phyloP scores from a whole-genome alignment of 92 coral and sea anemone species.

The Plumapathes pennacea region DNA sequence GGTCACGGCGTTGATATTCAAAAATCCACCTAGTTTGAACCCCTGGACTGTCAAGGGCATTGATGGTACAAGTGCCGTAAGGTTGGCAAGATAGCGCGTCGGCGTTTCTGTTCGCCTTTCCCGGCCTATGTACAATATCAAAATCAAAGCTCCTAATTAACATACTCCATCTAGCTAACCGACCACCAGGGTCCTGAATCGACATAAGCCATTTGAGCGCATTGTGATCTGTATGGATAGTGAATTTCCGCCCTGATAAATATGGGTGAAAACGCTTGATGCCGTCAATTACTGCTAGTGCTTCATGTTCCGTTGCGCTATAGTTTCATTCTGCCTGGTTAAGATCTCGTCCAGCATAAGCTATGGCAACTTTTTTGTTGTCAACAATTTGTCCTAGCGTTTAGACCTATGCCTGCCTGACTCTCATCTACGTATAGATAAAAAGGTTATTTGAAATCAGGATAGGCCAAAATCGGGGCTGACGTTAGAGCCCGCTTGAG shows the following conservation, averaged over 20 bases:
- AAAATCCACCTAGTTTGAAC: background rate
- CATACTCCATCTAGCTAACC: conserved; percentile 1
- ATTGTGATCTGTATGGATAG: conserved; percentile 14
- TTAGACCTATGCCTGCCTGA: conserved; percentile 1
- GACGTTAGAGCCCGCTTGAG: conserved; percentile 36
- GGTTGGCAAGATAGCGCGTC: conserved; percentile 1
- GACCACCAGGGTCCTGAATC: conserved; percentile 8
- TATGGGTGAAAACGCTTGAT: conserved; percentile 4
- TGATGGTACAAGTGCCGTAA: background rate
- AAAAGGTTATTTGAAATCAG: conserved; percentile 50
- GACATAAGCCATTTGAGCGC: conserved; percentile 18
- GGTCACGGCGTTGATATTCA: conserved; percentile 7
- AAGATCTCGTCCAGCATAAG: conserved; percentile 1
- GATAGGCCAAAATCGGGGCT: conserved; percentile 61
- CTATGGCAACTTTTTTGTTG: background rate
- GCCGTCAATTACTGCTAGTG: background rate
- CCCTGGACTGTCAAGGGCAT: background rate
- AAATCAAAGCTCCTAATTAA: conserved; percentile 22
- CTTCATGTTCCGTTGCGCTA: conserved; percentile 1
- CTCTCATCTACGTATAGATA: background rate
- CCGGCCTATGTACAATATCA: conserved; percentile 7
- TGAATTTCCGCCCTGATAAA: conserved; percentile 1
- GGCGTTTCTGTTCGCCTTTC: background rate
- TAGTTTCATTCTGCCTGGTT: conserved; percentile 1
- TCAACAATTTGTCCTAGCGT: background rate